Percentiles rank a stretch among this genome's conserved stretches.
Conservation (phyloP, 2,797 vertebrate genomes). For the Megalops cyprinoides region DNA sequence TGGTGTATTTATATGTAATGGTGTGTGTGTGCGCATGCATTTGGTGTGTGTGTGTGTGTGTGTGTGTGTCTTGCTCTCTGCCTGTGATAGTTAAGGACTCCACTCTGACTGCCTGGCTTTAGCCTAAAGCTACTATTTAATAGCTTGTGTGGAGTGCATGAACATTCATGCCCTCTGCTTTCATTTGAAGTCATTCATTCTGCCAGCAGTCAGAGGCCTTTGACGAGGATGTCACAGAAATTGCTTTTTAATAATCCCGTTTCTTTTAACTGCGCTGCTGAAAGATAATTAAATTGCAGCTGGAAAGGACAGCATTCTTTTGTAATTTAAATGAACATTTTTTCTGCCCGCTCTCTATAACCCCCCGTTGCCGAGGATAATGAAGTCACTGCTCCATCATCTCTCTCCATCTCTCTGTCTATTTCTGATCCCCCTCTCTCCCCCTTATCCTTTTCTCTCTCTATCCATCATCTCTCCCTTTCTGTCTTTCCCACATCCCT, state of each 20-base stretch:
- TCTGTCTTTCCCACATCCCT: background rate
- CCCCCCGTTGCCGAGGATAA: slow-evolving; percentile 35
- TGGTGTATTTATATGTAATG: slow-evolving; percentile 34
- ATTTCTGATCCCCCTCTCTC: slow-evolving; percentile 31
- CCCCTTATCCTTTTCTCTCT: slow-evolving; percentile 30
- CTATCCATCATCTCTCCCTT: slow-evolving; percentile 36
- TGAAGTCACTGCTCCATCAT: slow-evolving; percentile 52
- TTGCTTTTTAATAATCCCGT: slow-evolving; percentile 80
- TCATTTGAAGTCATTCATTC: slow-evolving; percentile 49
- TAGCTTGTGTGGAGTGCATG: slow-evolving; percentile 77
- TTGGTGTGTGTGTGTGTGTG: background rate
- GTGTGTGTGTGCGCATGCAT: slow-evolving; percentile 42
- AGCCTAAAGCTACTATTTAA: slow-evolving; percentile 80
- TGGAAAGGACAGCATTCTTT: slow-evolving; percentile 80
- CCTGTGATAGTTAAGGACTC: slow-evolving; percentile 80
- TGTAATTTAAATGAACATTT: slow-evolving; percentile 83
- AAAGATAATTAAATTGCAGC: slow-evolving; percentile 82
- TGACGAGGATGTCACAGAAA: slow-evolving; percentile 77
- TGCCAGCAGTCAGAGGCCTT: slow-evolving; percentile 66
- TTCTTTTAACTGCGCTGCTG: slow-evolving; percentile 77
- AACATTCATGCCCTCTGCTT: slow-evolving; percentile 67
- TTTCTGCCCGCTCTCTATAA: slow-evolving; percentile 54
- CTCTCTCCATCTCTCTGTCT: slow-evolving; percentile 47
- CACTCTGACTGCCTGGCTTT: slow-evolving; percentile 72
- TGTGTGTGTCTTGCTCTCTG: slow-evolving; percentile 42